Percentiles rank a stretch among this genome's conserved stretches.
Conservation (phyloP, 2,888 invertebrate genomes). For the Pediacus dermestoides region DNA sequence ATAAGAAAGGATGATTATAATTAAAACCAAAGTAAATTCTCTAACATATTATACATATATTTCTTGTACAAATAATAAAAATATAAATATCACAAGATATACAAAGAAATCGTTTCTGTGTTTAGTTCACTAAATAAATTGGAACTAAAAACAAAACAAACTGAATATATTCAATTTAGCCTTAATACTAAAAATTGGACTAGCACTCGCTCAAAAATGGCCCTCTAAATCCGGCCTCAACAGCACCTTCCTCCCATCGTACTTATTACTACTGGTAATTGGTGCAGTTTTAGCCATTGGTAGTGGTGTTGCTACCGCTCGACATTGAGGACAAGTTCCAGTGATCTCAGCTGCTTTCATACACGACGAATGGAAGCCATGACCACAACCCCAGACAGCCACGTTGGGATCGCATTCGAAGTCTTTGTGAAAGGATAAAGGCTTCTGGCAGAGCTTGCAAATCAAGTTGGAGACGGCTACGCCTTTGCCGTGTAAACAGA, state of each 20-base stretch:
- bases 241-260: conserved; percentile 22
- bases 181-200: no score
- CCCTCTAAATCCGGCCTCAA: conserved; percentile 47
- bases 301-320: conserved; percentile 32
- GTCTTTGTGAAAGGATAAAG: conserved; percentile 32
- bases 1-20: no score
- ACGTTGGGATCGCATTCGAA: conserved; percentile 33
- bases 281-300: conserved; percentile 25
- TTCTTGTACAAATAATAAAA: no score
- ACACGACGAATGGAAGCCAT: conserved; percentile 42
- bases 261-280: conserved; percentile 13
- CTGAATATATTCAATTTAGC: no score
- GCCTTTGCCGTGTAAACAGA: conserved; percentile 40
- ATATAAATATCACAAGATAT: no score
- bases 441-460: conserved; percentile 44
- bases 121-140: no score
- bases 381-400: conserved; percentile 46
- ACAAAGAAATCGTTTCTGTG: no score
- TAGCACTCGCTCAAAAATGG: conserved; percentile 46
- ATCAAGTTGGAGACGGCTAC: conserved; percentile 38
- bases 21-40: no score
- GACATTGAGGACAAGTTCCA: conserved; percentile 42
- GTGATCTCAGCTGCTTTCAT: conserved; percentile 31
- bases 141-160: no score
- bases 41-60: no score